These are phyloP conservation scores for Dicranocentrus wangi DNA, from an alignment of 2,888 invertebrate genomes.

Conservation along the genomic window DNA sequence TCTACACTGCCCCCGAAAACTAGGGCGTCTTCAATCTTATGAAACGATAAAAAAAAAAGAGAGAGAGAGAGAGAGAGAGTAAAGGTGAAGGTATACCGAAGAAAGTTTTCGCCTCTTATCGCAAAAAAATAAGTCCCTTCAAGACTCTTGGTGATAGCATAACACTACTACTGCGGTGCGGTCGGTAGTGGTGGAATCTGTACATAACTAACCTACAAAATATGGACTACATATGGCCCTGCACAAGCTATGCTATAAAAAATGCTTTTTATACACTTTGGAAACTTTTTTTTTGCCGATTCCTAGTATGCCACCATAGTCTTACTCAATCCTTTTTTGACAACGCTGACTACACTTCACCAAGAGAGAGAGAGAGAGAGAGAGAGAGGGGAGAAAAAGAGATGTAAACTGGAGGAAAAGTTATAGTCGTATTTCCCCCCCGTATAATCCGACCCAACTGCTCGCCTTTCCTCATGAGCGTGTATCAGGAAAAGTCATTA, in stretches of 20 bases:
- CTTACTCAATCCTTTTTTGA: neutral
- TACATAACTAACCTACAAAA: too few species aligned
- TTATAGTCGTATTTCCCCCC: neutral
- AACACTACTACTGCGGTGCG: too few species aligned
- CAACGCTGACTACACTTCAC: neutral
- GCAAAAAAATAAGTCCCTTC: constrained; percentile 38
- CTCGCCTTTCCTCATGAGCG: neutral
- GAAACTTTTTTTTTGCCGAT: too few species aligned
- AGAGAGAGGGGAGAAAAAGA: neutral
- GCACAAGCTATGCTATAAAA: too few species aligned
- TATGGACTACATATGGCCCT: too few species aligned
- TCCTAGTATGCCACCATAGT: too few species aligned
- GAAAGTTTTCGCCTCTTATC: constrained; percentile 47
- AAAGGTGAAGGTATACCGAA: constrained; percentile 54
- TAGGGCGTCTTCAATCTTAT: constrained; percentile 59
- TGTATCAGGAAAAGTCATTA: neutral
- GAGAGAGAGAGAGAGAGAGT: too few species aligned
- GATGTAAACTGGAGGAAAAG: neutral
- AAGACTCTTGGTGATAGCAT: constrained; percentile 40
- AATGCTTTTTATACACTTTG: too few species aligned
- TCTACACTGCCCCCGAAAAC: constrained; percentile 46
- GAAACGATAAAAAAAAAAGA: constrained; percentile 59
- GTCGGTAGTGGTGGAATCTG: neutral
- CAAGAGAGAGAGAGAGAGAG: neutral
- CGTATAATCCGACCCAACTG: neutral